Conservation (phyloP, 2,113 vertebrate genomes). For the Empidonax alnorum region DNA sequence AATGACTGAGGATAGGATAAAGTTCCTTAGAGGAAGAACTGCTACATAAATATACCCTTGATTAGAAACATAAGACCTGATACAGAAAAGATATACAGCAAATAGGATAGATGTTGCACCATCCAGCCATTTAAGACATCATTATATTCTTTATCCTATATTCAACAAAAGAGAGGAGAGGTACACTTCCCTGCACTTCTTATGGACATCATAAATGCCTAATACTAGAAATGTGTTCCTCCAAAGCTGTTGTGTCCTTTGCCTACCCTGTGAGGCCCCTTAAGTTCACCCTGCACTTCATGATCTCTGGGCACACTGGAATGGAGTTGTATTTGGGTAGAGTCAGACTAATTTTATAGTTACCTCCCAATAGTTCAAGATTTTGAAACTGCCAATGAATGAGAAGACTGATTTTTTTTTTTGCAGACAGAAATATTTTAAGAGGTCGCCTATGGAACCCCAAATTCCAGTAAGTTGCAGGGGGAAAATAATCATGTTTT, state of each 20-base stretch:
- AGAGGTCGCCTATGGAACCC: not conserved
- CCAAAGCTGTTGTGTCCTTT: not conserved
- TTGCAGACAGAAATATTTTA: not conserved
- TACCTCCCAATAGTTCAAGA: not conserved
- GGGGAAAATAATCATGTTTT: not conserved
- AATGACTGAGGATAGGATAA: not conserved
- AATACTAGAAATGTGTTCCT: not conserved
- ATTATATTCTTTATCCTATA: not conserved
- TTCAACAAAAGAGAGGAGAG: not conserved
- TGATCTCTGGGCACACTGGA: not conserved
- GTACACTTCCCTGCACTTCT: not conserved
- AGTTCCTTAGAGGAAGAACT: not conserved
- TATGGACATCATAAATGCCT: not conserved
- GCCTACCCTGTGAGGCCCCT: not conserved
- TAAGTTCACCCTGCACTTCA: not conserved
- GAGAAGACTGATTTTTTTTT: not conserved
- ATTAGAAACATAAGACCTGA: not conserved
- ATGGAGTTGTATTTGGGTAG: not conserved
- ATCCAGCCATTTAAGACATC: not conserved
- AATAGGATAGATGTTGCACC: not conserved
- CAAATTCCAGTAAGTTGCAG: not conserved
- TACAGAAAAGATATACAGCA: not conserved
- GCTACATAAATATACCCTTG: not conserved
- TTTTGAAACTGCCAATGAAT: not conserved
- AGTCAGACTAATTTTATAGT: not conserved